Percentiles rank a stretch among this genome's conserved stretches.
Conservation (phyloP, 1,140 invertebrate genomes). For the Globodera rostochiensis region DNA sequence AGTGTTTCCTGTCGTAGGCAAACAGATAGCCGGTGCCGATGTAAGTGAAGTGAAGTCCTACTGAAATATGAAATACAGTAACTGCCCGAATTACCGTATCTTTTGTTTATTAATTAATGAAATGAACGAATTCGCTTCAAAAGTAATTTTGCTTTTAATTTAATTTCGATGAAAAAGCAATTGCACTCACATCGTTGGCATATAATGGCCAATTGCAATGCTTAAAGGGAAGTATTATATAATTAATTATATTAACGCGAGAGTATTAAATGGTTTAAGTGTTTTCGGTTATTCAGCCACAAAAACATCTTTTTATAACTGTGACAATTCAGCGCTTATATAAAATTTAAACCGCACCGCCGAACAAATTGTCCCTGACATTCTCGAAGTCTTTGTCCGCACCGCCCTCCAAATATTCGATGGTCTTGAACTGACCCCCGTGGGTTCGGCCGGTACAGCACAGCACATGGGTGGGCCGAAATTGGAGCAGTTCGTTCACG, state of each 20-base stretch:
- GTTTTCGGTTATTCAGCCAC: background rate
- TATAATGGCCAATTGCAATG: conserved; percentile 15
- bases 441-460: conserved; percentile 64
- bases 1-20: conserved; percentile 62
- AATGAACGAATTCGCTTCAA: background rate
- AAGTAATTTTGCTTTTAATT: background rate
- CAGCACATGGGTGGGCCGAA: conserved; percentile 59
- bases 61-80: conserved; percentile 11
- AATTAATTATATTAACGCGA: too few relatives aligned
- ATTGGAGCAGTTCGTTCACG: conserved; percentile 43
- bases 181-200: conserved; percentile 1
- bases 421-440: conserved; percentile 60
- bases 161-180: background rate
- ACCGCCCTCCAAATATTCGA: conserved; percentile 65
- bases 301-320: background rate
- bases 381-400: conserved; percentile 61
- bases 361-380: conserved; percentile 61
- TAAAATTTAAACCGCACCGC: conserved; percentile 30
- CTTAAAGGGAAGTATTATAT: background rate
- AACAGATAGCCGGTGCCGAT: conserved; percentile 64
- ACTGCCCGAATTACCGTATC: too few relatives aligned
- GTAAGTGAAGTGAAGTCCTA: conserved; percentile 64
- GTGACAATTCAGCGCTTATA: conserved; percentile 51
- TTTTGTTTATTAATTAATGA: too few relatives aligned
- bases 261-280: background rate